Evolutionary conservation across 2,888 invertebrate genomes (phyloP), one percentile per base, ranked within the genome.

Genomic region (Aphodius sticticus): DNA sequence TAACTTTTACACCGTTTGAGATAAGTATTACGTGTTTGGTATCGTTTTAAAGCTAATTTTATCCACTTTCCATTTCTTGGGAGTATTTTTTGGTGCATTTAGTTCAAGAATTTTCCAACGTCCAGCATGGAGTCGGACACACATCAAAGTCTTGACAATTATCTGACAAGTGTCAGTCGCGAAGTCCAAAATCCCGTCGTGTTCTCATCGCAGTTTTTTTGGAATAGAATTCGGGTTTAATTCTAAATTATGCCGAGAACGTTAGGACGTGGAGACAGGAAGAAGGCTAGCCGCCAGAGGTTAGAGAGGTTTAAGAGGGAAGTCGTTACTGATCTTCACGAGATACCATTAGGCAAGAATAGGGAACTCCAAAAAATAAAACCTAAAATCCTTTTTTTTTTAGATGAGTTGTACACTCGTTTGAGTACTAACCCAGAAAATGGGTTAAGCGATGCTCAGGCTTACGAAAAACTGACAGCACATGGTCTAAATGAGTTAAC

Each of bases 401-500:
- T 86, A 87, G 88, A 87, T 69, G 88, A 89, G 79, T 83, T 90
- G 77, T 88, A 87, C 79, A 84, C 85, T 81, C 86, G 88, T 82
- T 85, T 89, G 53, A 84, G 87, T 78, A 90, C 90, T 9, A 87
- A 89, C 80, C 83, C 86, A 9, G 87, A 87, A 80, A 87, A 81
- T 78, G 96, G 96, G n/a, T 87, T 96, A 82, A 92, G 92, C 0
- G 88, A 89, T 69, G 88, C 88, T 3, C 90, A 90, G 83, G 96
- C 94, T 0, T 89, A 90, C 2, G 89, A 91, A 74, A 88, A 93
- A 7, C 87, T 93, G 0, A 87, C 89, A 12, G 91, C 91, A 83
- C 92, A 94, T 82, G 95, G 95, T 5, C 93, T 92, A 0, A 96
- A 96, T 86, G 91, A 92, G 4, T 89, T 96, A 36, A 94, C 95